Evolutionary conservation across 2,113 vertebrate species (phyloP), one percentile per base, ranked within the genome.

Genomic region (Paraplagusia blochii): DNA sequence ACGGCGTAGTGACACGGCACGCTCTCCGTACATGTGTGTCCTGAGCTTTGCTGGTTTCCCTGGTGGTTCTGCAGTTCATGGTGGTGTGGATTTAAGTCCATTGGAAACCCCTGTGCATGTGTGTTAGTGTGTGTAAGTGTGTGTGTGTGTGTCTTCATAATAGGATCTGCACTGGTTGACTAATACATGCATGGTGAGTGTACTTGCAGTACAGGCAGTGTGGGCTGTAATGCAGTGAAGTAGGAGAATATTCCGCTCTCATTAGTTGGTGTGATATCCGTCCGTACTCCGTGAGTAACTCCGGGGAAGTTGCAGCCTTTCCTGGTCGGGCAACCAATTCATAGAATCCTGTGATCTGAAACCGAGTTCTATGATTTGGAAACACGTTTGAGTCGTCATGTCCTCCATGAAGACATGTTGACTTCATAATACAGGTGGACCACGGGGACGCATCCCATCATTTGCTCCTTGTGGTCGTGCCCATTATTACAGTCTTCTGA

Each of bases 151-250:
- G 53, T 67, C 44, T 47, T 45, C 75, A 53, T 10, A 18, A 43
- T 48, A 48, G 63, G 35, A 14, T 35, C 63, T 69, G 58, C 63
- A 69, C 68, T 52, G 61, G 72, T 73, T 77, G 75, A 61, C 69
- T 77, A 78, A 78, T 72, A 63, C 51, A 80, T 81, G 72, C 75
- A 69, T 45, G 48, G 45, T 57, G 64, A 72, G 62, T 66, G 69
- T 66, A 69, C 59, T 54, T 58, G 71, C 74, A 76, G 77, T 58
- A 60, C 48, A 57, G 64, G 38, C 38, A 69, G 74, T 74, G 80
- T 82, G 82, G 77, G 77, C 50, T 80, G 80, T 78, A 69, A 77
- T 76, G 79, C 66, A 68, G 74, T 60, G 68, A 67, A 10, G 60
- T 59, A 63, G 63, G 67, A 12, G 61, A 45, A 62, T 47, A 39